Evolutionary conservation across 2,888 invertebrate genomes (phyloP), one percentile per base, ranked within the genome.

Genomic region (Tenthredo amoena): DNA sequence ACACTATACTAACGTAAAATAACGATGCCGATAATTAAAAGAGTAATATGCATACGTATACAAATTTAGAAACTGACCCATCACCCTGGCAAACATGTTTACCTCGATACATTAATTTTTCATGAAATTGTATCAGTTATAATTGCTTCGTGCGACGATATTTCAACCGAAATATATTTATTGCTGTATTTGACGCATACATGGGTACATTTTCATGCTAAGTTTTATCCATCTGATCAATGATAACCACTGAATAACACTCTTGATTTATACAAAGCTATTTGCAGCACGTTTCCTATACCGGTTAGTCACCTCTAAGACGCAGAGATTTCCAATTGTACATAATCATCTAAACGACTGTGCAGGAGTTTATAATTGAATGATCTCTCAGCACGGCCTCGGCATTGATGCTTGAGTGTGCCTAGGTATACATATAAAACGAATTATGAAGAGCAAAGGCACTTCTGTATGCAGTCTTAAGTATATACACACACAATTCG

Each of bases 281-380:
- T 72, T 72, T 34, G 26, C 62, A 62, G 10, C 21, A 26, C 62
- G 55, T 55, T 31, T 26, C 7, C 10, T 81, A 9, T 34, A 12
- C 31, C 21, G 81, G 62, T 58, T 81, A 58, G 58, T 81, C 58
- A 81, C 50, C 79, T 55, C 37, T 40, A 3, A 37, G 76, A 9
- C 15, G 43, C 7, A 21, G 58, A 50, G 40, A 21, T 81, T 62
- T 81, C 40, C 62, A 81, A 81, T 81, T 81, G 62, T 81, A 77
- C 55, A 55, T 34, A 81, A 58, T 81, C 34, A 81, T 37, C 81
- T 81, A 62, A 81, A 40, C 40, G 81, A n/a, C 40, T 37, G 12
- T 40, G 40, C 21, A 74, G 40, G n/a, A 81, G 81, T 37, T 31
- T n/a, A 21, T 6, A 37, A 81, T 81, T 81, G 55, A 81, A 81